These are phyloP conservation scores for Brachionus plicatilis DNA, from an alignment of 1,140 invertebrate species.

Conservation along the genomic window DNA sequence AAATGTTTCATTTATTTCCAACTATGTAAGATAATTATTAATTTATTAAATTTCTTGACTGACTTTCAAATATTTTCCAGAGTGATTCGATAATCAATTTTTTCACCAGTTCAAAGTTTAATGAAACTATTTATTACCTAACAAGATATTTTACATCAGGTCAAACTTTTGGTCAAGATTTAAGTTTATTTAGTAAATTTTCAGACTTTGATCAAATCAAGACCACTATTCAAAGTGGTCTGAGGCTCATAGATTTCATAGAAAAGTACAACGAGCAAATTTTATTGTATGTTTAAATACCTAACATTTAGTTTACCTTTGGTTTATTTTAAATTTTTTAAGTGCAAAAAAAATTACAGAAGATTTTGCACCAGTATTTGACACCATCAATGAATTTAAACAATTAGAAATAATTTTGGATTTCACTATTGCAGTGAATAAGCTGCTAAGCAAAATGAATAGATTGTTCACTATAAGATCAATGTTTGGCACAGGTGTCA, in stretches of 20 bases:
- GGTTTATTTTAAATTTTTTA: background rate
- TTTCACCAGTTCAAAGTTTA: conserved; percentile 37
- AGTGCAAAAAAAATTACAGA: conserved; percentile 11
- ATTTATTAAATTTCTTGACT: background rate
- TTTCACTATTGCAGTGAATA: background rate
- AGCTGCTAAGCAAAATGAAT: conserved; percentile 12
- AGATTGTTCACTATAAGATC: conserved; percentile 19
- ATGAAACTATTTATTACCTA: conserved; percentile 34
- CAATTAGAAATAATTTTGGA: conserved; percentile 28
- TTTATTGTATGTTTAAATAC: background rate
- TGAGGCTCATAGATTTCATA: conserved; percentile 26
- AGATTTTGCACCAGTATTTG: conserved; percentile 16
- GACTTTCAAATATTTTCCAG: background rate
- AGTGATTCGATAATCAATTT: conserved; percentile 6
- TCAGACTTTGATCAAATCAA: conserved; percentile 2
- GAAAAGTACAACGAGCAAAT: conserved; percentile 22
- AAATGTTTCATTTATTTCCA: conserved; percentile 8
- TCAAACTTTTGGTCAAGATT: background rate
- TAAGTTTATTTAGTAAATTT: conserved; percentile 1
- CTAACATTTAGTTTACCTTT: background rate
- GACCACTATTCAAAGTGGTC: background rate
- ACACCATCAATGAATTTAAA: conserved; percentile 7
- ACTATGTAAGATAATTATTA: conserved; percentile 20
- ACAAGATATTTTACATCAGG: conserved; percentile 33
- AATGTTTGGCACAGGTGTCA: conserved; percentile 11